A percentile compares a stretch with the other conserved stretches of the same genome.
These are phyloP conservation scores for Salmo trutta DNA, from an alignment of 2,797 vertebrate species.

Conservation along the genomic window DNA sequence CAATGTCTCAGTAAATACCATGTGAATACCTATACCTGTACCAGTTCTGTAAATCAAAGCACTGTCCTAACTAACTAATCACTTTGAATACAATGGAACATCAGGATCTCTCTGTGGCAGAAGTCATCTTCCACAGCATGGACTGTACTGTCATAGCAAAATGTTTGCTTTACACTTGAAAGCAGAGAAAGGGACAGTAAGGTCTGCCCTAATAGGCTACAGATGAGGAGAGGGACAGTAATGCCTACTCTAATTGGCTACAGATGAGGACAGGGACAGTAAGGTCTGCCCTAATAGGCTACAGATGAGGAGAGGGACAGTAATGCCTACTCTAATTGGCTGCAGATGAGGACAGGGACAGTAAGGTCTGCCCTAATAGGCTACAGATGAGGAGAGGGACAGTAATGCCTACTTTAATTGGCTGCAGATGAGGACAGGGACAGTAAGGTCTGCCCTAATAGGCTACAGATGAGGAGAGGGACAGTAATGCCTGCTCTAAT, in stretches of 20 bases:
- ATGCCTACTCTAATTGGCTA: neutral
- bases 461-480: neutral
- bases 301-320: neutral
- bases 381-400: neutral
- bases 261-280: neutral
- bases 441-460: neutral
- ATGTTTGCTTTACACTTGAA: constrained; percentile 45
- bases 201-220: constrained; percentile 19
- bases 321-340: neutral
- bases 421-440: neutral
- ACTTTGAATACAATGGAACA: neutral
- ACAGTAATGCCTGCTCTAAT: neutral
- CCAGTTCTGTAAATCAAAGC: neutral
- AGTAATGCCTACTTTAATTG: neutral
- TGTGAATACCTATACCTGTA: neutral
- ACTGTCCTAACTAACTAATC: neutral
- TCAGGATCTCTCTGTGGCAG: neutral
- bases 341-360: neutral
- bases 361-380: neutral
- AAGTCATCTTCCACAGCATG: neutral
- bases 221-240: constrained; percentile 3
- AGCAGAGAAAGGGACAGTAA: constrained; percentile 25
- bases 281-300: neutral
- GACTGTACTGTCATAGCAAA: constrained; percentile 5
- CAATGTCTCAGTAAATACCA: neutral